phyloP scores from a whole-genome alignment of 2,113 vertebrate species.

The Sminthopsis crassicaudata region DNA sequence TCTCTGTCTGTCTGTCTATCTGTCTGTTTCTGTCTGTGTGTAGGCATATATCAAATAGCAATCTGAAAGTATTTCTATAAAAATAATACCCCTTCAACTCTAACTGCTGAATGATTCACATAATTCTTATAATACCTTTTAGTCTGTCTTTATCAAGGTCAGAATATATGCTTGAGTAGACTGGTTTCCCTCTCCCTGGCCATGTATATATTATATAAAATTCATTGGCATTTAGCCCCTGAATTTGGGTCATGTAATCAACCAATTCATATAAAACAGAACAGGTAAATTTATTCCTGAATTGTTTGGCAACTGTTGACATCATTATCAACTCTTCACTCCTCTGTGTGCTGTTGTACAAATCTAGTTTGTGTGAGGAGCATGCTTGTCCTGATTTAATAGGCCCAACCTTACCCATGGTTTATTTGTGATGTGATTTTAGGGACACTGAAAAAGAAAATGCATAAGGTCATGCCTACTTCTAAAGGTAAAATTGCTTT shows the following conservation, averaged over 20 bases:
- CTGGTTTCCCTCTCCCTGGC: background rate
- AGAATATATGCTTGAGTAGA: background rate
- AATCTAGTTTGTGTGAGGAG: background rate
- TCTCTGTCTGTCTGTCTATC: too few species aligned
- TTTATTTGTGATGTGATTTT: background rate
- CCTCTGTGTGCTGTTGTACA: background rate
- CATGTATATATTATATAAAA: background rate
- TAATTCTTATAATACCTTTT: slow-evolving; percentile 2
- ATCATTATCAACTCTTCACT: background rate
- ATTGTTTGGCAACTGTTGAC: background rate
- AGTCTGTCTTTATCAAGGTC: background rate
- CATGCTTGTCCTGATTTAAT: background rate
- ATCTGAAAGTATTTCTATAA: background rate
- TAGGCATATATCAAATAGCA: background rate
- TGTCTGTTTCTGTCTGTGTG: too few species aligned
- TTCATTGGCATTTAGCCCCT: background rate
- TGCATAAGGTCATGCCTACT: background rate
- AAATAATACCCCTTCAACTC: slow-evolving; percentile 1
- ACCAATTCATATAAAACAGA: background rate
- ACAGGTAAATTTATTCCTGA: background rate
- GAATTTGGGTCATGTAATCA: background rate
- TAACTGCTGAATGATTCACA: background rate
- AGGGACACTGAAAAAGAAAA: background rate
- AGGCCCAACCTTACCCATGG: background rate
- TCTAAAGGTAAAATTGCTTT: background rate